Conservation (phyloP, 2,888 invertebrate genomes). For the Sepiola atlantica region DNA sequence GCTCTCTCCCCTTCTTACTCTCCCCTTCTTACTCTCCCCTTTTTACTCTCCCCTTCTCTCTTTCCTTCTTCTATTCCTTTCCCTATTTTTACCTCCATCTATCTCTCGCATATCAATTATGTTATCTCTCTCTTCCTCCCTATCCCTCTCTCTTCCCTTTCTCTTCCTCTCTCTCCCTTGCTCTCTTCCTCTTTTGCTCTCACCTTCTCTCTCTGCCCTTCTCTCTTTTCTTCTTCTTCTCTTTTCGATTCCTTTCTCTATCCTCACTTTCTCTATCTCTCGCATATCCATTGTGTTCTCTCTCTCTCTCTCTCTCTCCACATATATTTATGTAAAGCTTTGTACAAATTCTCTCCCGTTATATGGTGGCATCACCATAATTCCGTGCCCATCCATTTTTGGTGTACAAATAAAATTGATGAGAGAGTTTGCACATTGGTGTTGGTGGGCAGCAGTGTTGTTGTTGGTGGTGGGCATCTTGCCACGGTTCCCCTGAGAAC, state of each 20-base stretch:
- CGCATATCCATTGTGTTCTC: too few relatives aligned
- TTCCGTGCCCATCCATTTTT: neutral
- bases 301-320: neutral
- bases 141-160: neutral
- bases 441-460: neutral
- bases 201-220: neutral
- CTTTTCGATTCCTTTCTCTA: too few relatives aligned
- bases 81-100: neutral
- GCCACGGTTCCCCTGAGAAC: constrained; percentile 41
- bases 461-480: constrained; percentile 32
- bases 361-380: neutral
- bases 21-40: neutral
- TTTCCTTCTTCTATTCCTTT: neutral
- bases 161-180: neutral
- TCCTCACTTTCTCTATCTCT: neutral
- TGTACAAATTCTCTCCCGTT: neutral
- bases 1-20: neutral
- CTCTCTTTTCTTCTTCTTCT: too few relatives aligned
- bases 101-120: neutral
- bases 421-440: constrained; percentile 32
- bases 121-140: neutral
- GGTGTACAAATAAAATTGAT: neutral
- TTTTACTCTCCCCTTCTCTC: neutral
- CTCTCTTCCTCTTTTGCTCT: neutral
- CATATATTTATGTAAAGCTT: neutral